phyloP scores from a whole-genome alignment of 2,797 vertebrate genomes.

The Remorina albescens region DNA sequence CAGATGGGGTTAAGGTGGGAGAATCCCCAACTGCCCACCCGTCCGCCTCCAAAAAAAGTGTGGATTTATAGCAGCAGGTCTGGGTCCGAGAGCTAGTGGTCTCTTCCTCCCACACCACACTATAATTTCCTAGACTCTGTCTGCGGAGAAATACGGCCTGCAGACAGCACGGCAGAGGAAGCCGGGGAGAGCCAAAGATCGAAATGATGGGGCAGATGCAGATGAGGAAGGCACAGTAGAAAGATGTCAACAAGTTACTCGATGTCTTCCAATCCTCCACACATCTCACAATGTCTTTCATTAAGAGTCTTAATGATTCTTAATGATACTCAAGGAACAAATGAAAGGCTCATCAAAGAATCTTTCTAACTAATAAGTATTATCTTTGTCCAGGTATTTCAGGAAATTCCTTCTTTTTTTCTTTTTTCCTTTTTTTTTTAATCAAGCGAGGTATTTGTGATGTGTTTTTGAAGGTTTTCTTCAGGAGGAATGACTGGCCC shows the following conservation, averaged over 20 bases:
- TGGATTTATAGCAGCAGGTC: conserved; percentile 69
- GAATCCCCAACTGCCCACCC: not conserved
- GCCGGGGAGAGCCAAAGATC: conserved; percentile 61
- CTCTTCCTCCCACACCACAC: conserved; percentile 56
- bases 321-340: conserved; percentile 31
- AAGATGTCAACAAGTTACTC: conserved; percentile 25
- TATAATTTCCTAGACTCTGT: conserved; percentile 74
- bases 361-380: conserved; percentile 12
- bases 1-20: conserved; percentile 62
- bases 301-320: conserved; percentile 36
- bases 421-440: not conserved
- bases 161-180: conserved; percentile 42
- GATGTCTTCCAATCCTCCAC: conserved; percentile 16
- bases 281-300: conserved; percentile 41
- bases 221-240: conserved; percentile 14
- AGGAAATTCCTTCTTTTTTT: not conserved
- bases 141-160: conserved; percentile 69
- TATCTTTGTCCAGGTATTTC: not conserved
- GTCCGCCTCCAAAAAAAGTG: conserved; percentile 3
- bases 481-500: not conserved
- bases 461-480: not conserved
- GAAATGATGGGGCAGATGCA: conserved; percentile 42
- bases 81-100: conserved; percentile 55
- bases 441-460: not conserved
- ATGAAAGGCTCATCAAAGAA: conserved; percentile 35